Evolutionary conservation across 2,113 vertebrate genomes (phyloP).

Genomic region (Tragulus kanchil): DNA sequence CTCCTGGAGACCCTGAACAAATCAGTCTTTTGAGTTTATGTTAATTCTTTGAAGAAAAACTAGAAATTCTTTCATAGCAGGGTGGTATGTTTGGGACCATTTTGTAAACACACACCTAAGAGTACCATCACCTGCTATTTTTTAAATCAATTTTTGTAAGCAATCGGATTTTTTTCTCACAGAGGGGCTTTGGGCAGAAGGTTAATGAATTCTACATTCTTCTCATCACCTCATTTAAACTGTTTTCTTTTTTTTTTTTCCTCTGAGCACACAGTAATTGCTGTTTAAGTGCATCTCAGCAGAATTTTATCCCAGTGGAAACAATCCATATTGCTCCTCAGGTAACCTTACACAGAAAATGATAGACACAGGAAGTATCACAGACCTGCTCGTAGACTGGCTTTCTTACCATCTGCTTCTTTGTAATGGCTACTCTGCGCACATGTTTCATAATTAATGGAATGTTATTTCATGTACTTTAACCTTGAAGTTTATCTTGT

Average conservation of each 20-base stretch:
- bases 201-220: conserved; percentile 39
- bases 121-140: neutral
- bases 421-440: neutral
- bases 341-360: neutral
- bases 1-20: no score
- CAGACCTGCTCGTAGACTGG: neutral
- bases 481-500: conserved; percentile 34
- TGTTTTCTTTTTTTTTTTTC: neutral
- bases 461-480: conserved; percentile 27
- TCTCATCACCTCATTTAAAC: neutral
- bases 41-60: conserved; percentile 7
- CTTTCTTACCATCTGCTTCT: neutral
- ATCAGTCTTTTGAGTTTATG: neutral
- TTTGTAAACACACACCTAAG: conserved; percentile 37
- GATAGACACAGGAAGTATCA: neutral
- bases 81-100: neutral
- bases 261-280: conserved; percentile 21
- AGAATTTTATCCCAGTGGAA: neutral
- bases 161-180: neutral
- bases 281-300: neutral
- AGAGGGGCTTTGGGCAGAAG: neutral
- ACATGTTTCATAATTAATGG: neutral
- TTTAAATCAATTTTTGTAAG: conserved; percentile 30
- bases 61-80: neutral
- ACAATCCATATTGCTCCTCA: neutral